phyloP scores from a whole-genome alignment of 2,113 vertebrate genomes.

The human (Homo sapiens) region DNA sequence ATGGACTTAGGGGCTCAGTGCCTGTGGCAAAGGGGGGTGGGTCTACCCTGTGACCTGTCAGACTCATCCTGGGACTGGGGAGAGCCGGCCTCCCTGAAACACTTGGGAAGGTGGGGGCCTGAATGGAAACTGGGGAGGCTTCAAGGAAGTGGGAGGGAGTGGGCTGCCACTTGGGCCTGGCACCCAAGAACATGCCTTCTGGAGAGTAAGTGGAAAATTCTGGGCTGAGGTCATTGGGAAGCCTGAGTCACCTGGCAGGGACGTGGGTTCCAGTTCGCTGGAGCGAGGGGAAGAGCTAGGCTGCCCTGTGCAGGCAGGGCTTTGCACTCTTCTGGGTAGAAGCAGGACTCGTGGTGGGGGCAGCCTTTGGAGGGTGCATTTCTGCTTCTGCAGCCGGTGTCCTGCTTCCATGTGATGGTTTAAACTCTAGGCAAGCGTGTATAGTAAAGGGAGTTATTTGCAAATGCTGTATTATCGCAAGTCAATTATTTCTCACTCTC shows the following conservation, averaged over 20 bases:
- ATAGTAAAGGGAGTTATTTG: background rate
- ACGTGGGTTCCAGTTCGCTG: accelerated
- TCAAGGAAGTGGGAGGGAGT: too few relatives aligned
- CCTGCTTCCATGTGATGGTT: accelerated
- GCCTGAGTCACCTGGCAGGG: background rate
- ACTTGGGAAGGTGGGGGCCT: background rate
- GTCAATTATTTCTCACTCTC: accelerated
- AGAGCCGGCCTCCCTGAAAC: background rate
- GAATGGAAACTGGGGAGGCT: accelerated
- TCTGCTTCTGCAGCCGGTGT: too few relatives aligned
- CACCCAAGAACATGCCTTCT: accelerated
- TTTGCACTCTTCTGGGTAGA: accelerated
- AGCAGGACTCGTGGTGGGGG: background rate
- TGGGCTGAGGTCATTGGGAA: background rate
- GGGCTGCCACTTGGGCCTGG: accelerated
- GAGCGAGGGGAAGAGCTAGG: accelerated
- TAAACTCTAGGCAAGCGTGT: accelerated
- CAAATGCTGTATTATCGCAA: accelerated
- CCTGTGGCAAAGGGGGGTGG: background rate
- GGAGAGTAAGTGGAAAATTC: background rate
- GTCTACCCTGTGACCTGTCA: background rate
- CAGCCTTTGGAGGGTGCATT: accelerated
- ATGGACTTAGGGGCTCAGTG: background rate
- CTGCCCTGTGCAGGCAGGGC: accelerated
- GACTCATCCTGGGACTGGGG: background rate